A percentile compares a stretch with the other conserved stretches of the same genome.
These are phyloP conservation scores for Orthonevra nobilis DNA, from an alignment of 2,888 invertebrate species.

Conservation along the genomic window DNA sequence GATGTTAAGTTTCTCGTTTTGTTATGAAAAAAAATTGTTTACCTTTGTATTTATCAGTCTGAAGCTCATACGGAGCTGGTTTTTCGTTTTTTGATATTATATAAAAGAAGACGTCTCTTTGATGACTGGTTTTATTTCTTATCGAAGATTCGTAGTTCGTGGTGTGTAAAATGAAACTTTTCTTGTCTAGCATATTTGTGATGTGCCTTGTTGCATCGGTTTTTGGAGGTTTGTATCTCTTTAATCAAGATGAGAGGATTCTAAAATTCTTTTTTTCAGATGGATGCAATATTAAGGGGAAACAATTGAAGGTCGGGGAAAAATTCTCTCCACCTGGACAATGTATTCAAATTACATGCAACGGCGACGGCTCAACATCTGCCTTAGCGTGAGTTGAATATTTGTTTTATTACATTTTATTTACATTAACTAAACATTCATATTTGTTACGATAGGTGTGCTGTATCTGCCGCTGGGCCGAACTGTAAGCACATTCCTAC, in stretches of 20 bases:
- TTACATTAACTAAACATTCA: background rate
- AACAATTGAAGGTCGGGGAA: background rate
- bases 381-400: constrained; percentile 12
- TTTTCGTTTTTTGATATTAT: too few species aligned
- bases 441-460: too few species aligned
- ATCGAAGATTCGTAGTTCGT: background rate
- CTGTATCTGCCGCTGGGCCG: background rate
- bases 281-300: constrained; percentile 4
- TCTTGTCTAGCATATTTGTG: background rate
- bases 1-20: too few species aligned
- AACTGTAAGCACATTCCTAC: constrained; percentile 12
- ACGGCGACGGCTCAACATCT: constrained; percentile 6
- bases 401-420: too few species aligned
- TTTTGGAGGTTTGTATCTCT: background rate
- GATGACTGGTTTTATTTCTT: constrained; percentile 7
- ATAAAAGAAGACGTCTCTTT: constrained; percentile 7
- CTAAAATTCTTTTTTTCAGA: background rate
- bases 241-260: background rate
- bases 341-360: constrained; percentile 4
- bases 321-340: constrained; percentile 1
- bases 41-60: too few species aligned
- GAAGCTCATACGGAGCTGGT: too few species aligned
- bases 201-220: background rate
- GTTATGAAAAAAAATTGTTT: too few species aligned
- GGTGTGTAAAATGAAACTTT: background rate